These are phyloP conservation scores for Pterocles burchelli DNA, from an alignment of 2,113 vertebrate species.

Conservation along the genomic window DNA sequence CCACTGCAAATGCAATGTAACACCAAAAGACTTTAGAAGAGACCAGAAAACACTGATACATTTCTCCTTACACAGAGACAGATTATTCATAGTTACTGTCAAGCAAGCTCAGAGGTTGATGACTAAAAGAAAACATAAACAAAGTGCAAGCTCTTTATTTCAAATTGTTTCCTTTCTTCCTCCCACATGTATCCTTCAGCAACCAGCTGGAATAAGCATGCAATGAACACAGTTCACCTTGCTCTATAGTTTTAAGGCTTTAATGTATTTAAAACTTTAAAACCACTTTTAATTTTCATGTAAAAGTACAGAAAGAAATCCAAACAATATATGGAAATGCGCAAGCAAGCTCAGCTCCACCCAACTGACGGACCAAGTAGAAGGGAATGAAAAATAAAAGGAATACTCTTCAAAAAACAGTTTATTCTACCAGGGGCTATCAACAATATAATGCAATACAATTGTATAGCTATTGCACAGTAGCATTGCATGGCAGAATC, in stretches of 20 bases:
- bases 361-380: not conserved
- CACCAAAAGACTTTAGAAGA: not conserved
- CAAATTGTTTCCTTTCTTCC: conserved; percentile 27
- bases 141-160: conserved; percentile 24
- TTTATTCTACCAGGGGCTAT: not conserved
- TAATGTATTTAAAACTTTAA: not conserved
- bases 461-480: not conserved
- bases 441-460: not conserved
- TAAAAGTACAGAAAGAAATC: not conserved
- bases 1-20: not conserved
- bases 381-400: not conserved
- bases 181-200: conserved; percentile 17
- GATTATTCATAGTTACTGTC: conserved; percentile 31
- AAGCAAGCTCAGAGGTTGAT: conserved; percentile 3
- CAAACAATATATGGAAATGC: not conserved
- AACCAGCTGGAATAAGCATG: not conserved
- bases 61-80: not conserved
- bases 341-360: not conserved
- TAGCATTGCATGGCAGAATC: not conserved
- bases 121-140: conserved; percentile 22
- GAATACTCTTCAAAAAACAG: not conserved
- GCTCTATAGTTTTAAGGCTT: not conserved
- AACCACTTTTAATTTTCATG: not conserved
- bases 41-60: not conserved
- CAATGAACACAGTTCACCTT: not conserved